Evolutionary conservation across 2,113 vertebrate genomes (phyloP).

Genomic region (Pachypanchax playfairii): DNA sequence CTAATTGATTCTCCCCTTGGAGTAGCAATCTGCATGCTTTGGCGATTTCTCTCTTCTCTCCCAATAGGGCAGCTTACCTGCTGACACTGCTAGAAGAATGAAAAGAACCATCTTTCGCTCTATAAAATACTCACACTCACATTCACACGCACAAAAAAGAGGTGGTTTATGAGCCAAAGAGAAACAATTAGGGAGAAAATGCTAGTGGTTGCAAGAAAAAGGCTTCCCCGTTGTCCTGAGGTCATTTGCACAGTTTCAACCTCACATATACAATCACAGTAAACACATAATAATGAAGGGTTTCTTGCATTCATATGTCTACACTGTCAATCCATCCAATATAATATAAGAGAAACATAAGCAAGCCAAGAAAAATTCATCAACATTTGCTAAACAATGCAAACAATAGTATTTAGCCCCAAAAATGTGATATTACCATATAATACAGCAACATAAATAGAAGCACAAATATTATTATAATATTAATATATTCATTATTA

Average conservation of each 20-base stretch:
- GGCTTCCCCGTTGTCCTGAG: conserved; percentile 43
- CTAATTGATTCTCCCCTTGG: conserved; percentile 79
- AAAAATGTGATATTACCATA: background rate
- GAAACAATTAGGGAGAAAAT: conserved; percentile 65
- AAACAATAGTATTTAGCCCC: background rate
- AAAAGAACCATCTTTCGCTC: conserved; percentile 48
- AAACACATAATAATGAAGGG: conserved; percentile 1
- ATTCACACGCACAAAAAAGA: conserved; percentile 21
- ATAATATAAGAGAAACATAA: conserved; percentile 4
- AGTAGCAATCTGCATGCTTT: conserved; percentile 78
- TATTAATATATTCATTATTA: no score
- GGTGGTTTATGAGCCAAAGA: conserved; percentile 33
- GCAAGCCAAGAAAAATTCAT: conserved; percentile 21
- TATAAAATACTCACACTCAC: conserved; percentile 41
- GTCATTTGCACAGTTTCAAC: conserved; percentile 58
- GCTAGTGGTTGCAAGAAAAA: conserved; percentile 63
- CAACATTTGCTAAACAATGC: conserved; percentile 9
- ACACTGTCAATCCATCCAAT: conserved; percentile 1
- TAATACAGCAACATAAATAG: background rate
- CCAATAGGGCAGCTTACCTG: conserved; percentile 75
- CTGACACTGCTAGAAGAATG: conserved; percentile 74
- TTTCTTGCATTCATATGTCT: background rate
- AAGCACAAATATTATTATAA: fast-evolving
- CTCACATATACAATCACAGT: conserved; percentile 14
- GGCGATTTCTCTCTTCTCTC: conserved; percentile 70